Evolutionary conservation across 2,888 invertebrate genomes (phyloP).

Genomic region (Hirtodrosophila cameraria): DNA sequence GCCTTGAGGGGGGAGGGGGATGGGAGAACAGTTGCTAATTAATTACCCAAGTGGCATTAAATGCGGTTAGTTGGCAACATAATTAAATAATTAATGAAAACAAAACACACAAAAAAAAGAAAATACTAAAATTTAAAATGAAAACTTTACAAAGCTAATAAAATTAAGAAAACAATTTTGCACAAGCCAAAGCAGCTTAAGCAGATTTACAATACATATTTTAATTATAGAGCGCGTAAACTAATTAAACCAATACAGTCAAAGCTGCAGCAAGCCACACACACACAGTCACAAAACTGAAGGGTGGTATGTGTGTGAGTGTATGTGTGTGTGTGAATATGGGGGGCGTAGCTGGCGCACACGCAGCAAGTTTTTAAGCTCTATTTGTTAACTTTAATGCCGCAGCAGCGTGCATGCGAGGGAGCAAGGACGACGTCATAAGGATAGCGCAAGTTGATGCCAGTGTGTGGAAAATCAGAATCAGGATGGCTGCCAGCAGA

Average conservation of each 20-base stretch:
- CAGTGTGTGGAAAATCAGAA: conserved; percentile 16
- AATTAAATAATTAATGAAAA: conserved; percentile 38
- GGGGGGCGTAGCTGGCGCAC: conserved; percentile 34
- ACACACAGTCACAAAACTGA: too few relatives aligned
- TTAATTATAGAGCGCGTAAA: conserved; percentile 62
- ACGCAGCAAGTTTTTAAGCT: conserved; percentile 73
- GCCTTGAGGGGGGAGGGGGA: too few relatives aligned
- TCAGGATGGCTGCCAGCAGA: not conserved
- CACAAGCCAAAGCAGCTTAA: conserved; percentile 41
- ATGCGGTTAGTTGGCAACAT: conserved; percentile 16
- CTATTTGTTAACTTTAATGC: conserved; percentile 74
- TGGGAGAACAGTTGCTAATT: conserved; percentile 47
- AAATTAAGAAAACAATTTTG: conserved; percentile 48
- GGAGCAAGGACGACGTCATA: conserved; percentile 20
- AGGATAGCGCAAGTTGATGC: conserved; percentile 24
- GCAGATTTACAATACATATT: conserved; percentile 59
- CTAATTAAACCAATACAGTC: conserved; percentile 63
- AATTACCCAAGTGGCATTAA: conserved; percentile 56
- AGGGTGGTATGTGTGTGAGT: too few relatives aligned
- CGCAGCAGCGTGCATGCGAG: conserved; percentile 21
- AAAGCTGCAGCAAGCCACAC: conserved; percentile 3
- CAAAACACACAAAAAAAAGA: conserved; percentile 3
- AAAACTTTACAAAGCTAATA: conserved; percentile 34
- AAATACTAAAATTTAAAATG: conserved; percentile 1
- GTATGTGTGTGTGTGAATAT: conserved; percentile 2